These are phyloP conservation scores for Spatula versicolor DNA, from an alignment of 2,797 vertebrate genomes.

Conservation along the genomic window DNA sequence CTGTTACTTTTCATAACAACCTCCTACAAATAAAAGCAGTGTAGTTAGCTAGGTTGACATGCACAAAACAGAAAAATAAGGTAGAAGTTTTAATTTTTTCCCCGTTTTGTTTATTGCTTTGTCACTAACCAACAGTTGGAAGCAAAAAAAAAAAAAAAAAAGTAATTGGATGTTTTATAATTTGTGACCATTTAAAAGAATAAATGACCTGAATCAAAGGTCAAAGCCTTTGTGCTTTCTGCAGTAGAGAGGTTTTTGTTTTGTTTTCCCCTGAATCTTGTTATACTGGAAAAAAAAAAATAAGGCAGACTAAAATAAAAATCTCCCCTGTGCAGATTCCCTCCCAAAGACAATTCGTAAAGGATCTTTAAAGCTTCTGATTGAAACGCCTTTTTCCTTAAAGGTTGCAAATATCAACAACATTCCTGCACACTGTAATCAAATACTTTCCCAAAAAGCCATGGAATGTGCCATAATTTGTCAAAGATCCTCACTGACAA, in stretches of 20 bases:
- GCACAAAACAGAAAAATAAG: conserved; percentile 31
- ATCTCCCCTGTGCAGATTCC: not conserved
- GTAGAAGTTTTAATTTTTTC: not conserved
- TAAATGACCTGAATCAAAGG: conserved; percentile 76
- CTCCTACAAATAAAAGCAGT: conserved; percentile 51
- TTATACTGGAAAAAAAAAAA: not conserved
- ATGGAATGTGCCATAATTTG: conserved; percentile 95
- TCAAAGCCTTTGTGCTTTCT: conserved; percentile 72
- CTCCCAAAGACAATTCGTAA: not conserved
- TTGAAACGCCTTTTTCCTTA: conserved; percentile 21
- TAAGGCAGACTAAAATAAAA: not conserved
- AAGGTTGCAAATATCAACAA: conserved; percentile 79
- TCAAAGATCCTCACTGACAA: conserved; percentile 92
- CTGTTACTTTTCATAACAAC: conserved; percentile 44
- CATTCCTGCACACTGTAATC: conserved; percentile 87
- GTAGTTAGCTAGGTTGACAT: not conserved
- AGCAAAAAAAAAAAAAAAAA: conserved; percentile 5
- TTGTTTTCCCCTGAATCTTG: conserved; percentile 35
- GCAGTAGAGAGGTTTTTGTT: conserved; percentile 50
- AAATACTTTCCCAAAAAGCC: conserved; percentile 84
- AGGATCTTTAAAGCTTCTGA: not conserved
- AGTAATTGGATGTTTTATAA: conserved; percentile 69
- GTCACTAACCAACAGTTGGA: conserved; percentile 6
- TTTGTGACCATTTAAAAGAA: conserved; percentile 73
- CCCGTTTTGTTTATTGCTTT: conserved; percentile 36